Evolutionary conservation across 2,888 invertebrate genomes (phyloP).

Genomic region (Himalopsyche japonica): DNA sequence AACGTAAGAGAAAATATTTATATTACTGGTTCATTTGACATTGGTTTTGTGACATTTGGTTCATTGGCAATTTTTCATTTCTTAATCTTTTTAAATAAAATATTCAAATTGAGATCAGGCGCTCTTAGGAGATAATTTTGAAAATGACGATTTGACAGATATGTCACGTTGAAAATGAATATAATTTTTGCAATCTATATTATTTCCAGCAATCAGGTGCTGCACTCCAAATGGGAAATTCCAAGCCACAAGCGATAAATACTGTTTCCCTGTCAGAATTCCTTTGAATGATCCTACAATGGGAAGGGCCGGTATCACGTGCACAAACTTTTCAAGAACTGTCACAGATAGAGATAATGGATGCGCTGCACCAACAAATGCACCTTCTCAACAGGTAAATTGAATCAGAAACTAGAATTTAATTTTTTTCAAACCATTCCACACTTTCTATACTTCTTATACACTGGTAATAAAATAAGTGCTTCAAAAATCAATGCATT

Average conservation of each 20-base stretch:
- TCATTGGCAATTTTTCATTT: no score
- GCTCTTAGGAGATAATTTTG: no score
- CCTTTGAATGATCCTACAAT: constrained; percentile 48
- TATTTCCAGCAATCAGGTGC: constrained; percentile 38
- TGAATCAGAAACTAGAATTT: no score
- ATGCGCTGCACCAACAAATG: constrained; percentile 60
- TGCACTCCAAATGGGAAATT: constrained; percentile 42
- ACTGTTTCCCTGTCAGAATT: constrained; percentile 51
- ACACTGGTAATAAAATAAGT: no score
- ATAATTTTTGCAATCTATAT: neutral
- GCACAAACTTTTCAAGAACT: constrained; percentile 75
- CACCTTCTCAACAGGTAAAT: constrained; percentile 72
- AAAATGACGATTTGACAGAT: no score
- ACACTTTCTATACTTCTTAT: no score
- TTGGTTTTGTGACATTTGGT: no score
- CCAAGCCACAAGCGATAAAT: constrained; percentile 46
- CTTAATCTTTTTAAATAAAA: no score
- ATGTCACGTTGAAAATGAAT: neutral
- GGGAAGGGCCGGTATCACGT: constrained; percentile 58
- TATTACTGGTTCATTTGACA: no score
- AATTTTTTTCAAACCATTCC: no score
- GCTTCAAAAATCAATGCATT: no score
- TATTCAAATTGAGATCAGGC: no score
- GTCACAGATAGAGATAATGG: constrained; percentile 67
- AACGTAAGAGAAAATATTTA: constrained; percentile 1